Conservation (phyloP, 2,888 invertebrate species). For the Agrilus cyanescens region DNA sequence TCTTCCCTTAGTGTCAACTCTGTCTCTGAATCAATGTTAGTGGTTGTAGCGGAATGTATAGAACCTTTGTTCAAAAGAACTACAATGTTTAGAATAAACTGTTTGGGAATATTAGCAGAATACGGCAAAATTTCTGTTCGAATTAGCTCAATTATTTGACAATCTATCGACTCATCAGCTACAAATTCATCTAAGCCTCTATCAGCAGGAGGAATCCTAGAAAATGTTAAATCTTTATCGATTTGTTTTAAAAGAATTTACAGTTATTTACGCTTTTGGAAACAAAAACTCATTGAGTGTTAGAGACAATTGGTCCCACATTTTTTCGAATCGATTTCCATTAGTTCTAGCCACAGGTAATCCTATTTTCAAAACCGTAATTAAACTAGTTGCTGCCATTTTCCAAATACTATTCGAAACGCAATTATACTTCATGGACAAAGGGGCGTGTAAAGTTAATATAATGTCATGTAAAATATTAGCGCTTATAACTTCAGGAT, state of each 20-base stretch:
- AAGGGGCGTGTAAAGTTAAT: conserved; percentile 57
- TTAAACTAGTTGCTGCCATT: conserved; percentile 62
- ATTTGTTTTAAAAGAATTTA: background rate
- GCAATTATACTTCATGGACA: conserved; percentile 71
- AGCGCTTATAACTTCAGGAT: conserved; percentile 57
- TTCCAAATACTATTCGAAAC: conserved; percentile 74
- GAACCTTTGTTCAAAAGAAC: conserved; percentile 76
- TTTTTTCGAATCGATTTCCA: conserved; percentile 58
- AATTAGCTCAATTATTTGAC: conserved; percentile 69
- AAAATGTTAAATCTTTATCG: conserved; percentile 11
- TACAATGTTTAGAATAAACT: conserved; percentile 73
- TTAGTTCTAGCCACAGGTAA: conserved; percentile 75
- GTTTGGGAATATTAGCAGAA: conserved; percentile 63
- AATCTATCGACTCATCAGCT: conserved; percentile 68
- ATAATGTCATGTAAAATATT: conserved; percentile 56
- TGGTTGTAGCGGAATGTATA: conserved; percentile 61
- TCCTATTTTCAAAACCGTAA: conserved; percentile 69
- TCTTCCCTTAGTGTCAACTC: conserved; percentile 81
- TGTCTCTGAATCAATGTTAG: conserved; percentile 62
- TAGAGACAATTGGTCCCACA: conserved; percentile 80
- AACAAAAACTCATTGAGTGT: conserved; percentile 89
- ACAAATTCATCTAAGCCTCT: conserved; percentile 48
- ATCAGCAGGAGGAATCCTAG: conserved; percentile 42
- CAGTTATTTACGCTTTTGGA: conserved; percentile 51
- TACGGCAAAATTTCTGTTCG: conserved; percentile 73